Evolutionary conservation across 2,113 vertebrate species (phyloP).

Genomic region (Marmota monax): DNA sequence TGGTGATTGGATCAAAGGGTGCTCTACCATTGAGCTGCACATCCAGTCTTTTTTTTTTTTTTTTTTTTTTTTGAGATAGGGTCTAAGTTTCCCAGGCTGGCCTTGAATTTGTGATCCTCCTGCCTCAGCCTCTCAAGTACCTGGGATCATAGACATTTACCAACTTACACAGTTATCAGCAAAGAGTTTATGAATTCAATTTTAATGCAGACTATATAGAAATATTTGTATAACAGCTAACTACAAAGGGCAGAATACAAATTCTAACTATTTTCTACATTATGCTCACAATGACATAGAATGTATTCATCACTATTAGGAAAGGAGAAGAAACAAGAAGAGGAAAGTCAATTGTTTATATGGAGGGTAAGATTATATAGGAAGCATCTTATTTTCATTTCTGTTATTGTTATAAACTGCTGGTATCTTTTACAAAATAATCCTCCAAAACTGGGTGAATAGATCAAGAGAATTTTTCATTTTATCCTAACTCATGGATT

Average conservation of each 20-base stretch:
- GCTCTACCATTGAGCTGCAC: background rate
- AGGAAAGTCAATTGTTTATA: background rate
- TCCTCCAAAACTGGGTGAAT: background rate
- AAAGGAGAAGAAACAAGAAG: background rate
- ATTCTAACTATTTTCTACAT: background rate
- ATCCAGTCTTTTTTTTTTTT: background rate
- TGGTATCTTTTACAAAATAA: slow-evolving; percentile 37
- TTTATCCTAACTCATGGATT: slow-evolving; percentile 9
- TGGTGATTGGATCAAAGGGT: too few species aligned
- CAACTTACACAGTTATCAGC: background rate
- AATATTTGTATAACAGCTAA: background rate
- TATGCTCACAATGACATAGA: background rate
- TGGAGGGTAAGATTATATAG: background rate
- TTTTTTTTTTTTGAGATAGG: background rate
- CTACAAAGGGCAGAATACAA: background rate
- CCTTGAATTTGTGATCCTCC: background rate
- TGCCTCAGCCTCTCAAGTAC: background rate
- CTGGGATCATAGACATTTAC: background rate
- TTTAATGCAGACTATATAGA: background rate
- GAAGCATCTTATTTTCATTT: background rate
- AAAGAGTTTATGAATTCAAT: slow-evolving; percentile 16
- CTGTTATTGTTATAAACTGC: slow-evolving; percentile 30
- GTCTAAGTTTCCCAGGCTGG: background rate
- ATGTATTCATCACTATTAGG: background rate
- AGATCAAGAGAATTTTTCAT: background rate